Conservation (phyloP, 2,113 vertebrate genomes). For the Balaeniceps rex region DNA sequence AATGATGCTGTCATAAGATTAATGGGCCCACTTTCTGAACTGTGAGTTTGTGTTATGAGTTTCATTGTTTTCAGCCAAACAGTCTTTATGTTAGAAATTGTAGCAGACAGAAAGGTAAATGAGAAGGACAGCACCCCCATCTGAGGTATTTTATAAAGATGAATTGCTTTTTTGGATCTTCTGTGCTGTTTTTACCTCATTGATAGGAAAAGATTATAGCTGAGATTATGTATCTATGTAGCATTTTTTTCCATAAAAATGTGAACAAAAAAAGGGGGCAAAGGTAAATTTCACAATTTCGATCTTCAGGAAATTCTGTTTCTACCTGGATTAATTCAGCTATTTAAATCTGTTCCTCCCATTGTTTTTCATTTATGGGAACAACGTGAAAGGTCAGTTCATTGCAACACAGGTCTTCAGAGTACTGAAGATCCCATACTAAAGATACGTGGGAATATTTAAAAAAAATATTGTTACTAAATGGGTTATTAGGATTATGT, state of each 20-base stretch:
- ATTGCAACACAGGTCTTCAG: not conserved
- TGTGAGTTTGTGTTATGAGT: not conserved
- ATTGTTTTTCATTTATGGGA: not conserved
- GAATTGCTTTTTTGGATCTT: not conserved
- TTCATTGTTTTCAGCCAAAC: not conserved
- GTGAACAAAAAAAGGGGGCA: not conserved
- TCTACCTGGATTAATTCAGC: not conserved
- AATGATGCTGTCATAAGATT: not conserved
- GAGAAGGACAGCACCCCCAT: not conserved
- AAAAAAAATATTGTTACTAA: not conserved
- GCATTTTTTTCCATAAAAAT: not conserved
- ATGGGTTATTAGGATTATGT: fast-evolving
- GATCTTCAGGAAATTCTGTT: not conserved
- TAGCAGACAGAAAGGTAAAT: not conserved
- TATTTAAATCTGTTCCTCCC: not conserved
- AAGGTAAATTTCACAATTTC: not conserved
- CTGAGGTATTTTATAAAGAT: not conserved
- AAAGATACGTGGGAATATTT: not conserved
- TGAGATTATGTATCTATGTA: not conserved
- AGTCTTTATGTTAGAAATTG: not conserved
- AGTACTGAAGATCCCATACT: not conserved
- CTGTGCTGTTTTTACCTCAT: not conserved
- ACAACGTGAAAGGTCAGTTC: not conserved
- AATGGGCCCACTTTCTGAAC: not conserved
- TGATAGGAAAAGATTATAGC: not conserved